phyloP scores from a whole-genome alignment of 2,797 vertebrate genomes.

The Microhierax caerulescens region DNA sequence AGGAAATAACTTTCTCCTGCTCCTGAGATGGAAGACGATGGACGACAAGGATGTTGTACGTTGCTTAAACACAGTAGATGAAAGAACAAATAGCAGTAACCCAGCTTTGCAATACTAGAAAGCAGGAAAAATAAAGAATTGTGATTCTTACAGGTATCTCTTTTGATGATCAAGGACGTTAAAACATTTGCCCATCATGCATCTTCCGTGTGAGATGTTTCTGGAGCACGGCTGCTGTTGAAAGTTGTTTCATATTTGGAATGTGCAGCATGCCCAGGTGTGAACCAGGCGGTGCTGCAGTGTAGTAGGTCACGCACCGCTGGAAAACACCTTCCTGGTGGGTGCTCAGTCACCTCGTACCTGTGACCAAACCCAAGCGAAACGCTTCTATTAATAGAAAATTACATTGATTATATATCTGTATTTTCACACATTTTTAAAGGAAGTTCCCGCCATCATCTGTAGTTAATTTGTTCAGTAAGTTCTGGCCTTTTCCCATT shows the following conservation, averaged over 20 bases:
- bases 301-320: fast-evolving
- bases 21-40: background rate
- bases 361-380: background rate
- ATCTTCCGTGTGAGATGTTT: background rate
- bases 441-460: background rate
- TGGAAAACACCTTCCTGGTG: fast-evolving
- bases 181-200: background rate
- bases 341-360: fast-evolving
- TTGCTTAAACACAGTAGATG: background rate
- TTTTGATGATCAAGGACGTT: fast-evolving
- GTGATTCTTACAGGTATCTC: background rate
- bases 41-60: background rate
- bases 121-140: background rate
- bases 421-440: background rate
- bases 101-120: background rate
- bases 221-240: background rate
- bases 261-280: background rate
- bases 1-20: background rate
- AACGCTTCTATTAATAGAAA: background rate
- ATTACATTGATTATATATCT: background rate
- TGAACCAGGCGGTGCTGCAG: background rate
- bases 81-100: background rate
- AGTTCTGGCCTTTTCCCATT: background rate
- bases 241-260: background rate
- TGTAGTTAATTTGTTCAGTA: background rate